These are phyloP conservation scores for Dichetophora obliterata DNA, from an alignment of 2,888 invertebrate genomes.

Conservation along the genomic window DNA sequence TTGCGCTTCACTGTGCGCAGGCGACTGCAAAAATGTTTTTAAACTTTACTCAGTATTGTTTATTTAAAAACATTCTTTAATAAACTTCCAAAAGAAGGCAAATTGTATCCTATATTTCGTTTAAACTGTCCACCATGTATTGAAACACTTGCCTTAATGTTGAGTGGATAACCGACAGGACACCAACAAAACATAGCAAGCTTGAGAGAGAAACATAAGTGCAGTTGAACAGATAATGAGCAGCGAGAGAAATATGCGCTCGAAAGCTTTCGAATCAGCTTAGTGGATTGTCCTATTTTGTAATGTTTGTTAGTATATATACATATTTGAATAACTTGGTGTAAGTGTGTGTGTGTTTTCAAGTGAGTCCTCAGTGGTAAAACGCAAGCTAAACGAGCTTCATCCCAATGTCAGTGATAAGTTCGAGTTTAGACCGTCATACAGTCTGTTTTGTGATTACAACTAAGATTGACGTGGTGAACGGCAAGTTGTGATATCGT, in stretches of 20 bases:
- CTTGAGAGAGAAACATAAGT: neutral
- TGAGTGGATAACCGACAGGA: constrained; percentile 14
- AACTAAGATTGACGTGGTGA: constrained; percentile 65
- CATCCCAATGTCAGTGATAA: constrained; percentile 37
- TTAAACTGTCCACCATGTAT: too few relatives aligned
- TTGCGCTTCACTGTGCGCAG: too few relatives aligned
- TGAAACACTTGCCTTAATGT: neutral
- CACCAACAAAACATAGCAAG: neutral
- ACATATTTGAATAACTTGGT: neutral
- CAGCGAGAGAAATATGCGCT: neutral
- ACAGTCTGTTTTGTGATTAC: constrained; percentile 68
- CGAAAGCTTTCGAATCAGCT: constrained; percentile 2
- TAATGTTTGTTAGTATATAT: neutral
- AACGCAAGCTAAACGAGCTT: constrained; percentile 27
- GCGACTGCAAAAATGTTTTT: too few relatives aligned
- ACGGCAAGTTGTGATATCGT: constrained; percentile 52
- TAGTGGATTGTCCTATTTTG: neutral
- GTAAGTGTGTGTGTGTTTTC: neutral
- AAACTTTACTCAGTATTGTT: too few relatives aligned
- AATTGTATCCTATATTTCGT: too few relatives aligned
- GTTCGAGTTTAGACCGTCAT: constrained; percentile 39
- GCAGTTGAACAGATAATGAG: constrained; percentile 9
- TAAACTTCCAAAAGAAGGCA: too few relatives aligned
- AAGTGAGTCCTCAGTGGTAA: neutral
- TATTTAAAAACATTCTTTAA: too few relatives aligned